phyloP scores from a whole-genome alignment of 2,113 vertebrate species.

The Oryzias melastigma region DNA sequence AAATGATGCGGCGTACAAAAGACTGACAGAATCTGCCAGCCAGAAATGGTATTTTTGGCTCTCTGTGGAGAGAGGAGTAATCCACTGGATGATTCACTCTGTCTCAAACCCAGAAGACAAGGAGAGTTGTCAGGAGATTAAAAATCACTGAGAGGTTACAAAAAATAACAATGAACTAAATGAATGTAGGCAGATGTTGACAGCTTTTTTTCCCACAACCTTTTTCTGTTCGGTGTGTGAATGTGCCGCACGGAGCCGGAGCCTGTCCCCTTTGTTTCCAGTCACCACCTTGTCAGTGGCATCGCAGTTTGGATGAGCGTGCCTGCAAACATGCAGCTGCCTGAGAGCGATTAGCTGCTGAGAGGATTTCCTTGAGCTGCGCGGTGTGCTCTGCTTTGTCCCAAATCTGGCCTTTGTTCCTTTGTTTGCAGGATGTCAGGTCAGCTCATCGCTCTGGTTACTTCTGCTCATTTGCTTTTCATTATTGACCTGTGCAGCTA shows the following conservation, averaged over 20 bases:
- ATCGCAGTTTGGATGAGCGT: conserved; percentile 24
- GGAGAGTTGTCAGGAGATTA: conserved; percentile 31
- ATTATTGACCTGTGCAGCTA: conserved; percentile 1
- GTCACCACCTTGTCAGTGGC: conserved; percentile 15
- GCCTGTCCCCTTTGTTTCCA: conserved; percentile 27
- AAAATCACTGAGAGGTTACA: background rate
- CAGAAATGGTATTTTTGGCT: conserved; percentile 40
- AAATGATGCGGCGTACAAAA: background rate
- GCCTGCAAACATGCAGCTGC: conserved; percentile 33
- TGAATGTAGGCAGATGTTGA: background rate
- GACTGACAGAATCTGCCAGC: conserved; percentile 2
- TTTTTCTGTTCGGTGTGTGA: conserved; percentile 19
- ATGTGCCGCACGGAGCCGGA: conserved; percentile 7
- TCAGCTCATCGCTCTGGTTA: conserved; percentile 20
- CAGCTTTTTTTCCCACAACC: conserved; percentile 21
- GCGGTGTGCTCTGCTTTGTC: conserved; percentile 22
- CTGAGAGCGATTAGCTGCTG: conserved; percentile 43
- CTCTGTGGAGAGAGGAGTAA: conserved; percentile 41
- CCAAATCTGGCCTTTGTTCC: conserved; percentile 27
- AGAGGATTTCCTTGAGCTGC: conserved; percentile 52
- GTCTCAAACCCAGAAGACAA: conserved; percentile 47
- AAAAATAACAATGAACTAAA: conserved; percentile 4
- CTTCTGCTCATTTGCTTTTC: conserved; percentile 16
- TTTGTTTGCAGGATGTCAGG: conserved; percentile 22
- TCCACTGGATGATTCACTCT: conserved; percentile 48